Conservation (phyloP, 2,888 invertebrate species). For the Nymphalis urticae region DNA sequence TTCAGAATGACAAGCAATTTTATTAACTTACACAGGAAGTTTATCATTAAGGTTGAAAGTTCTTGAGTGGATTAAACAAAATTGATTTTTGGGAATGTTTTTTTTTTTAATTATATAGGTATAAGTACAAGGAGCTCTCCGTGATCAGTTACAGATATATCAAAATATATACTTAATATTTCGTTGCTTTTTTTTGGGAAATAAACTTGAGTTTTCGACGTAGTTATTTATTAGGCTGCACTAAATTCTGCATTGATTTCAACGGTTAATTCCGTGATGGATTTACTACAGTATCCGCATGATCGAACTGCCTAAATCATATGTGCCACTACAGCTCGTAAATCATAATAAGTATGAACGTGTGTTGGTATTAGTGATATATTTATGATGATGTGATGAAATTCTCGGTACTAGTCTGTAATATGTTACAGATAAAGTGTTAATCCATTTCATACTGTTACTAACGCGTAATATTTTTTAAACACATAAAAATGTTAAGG, state of each 20-base stretch:
- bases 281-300: slow-evolving; percentile 36
- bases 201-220: slow-evolving; percentile 1
- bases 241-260: slow-evolving; percentile 31
- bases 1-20: slow-evolving; percentile 9
- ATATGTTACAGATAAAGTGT: background rate
- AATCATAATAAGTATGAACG: slow-evolving; percentile 36
- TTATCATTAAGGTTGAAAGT: too few species aligned
- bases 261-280: slow-evolving; percentile 36
- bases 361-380: slow-evolving; percentile 33
- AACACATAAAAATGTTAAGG: background rate
- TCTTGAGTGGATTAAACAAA: too few species aligned
- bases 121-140: too few species aligned
- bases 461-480: too few species aligned
- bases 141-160: too few species aligned
- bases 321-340: slow-evolving; percentile 32
- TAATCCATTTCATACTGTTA: background rate
- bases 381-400: slow-evolving; percentile 18
- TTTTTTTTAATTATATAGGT: too few species aligned
- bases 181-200: background rate
- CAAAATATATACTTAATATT: too few species aligned
- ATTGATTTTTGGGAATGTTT: too few species aligned
- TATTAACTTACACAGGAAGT: too few species aligned
- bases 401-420: background rate
- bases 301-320: slow-evolving; percentile 38
- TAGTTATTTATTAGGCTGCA: slow-evolving; percentile 16